Conservation (phyloP, 1,140 invertebrate genomes). For the Apis mellifera region DNA sequence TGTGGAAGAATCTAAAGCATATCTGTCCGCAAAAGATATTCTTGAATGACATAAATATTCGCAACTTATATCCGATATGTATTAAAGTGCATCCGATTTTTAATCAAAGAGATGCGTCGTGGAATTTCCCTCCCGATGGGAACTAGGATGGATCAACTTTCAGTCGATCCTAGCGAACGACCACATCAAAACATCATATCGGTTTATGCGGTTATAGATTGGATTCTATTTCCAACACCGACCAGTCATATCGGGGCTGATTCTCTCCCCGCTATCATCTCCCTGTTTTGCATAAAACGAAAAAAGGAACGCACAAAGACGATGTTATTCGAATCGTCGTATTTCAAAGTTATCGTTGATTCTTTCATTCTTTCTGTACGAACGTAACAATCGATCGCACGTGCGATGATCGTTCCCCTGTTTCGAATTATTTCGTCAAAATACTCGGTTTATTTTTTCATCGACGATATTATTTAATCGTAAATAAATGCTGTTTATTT, state of each 20-base stretch:
- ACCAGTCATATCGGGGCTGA: neutral
- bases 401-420: neutral
- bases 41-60: neutral
- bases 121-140: neutral
- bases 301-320: constrained; percentile 16
- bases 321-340: neutral
- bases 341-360: constrained; percentile 2
- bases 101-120: constrained; percentile 39
- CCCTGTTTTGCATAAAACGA: constrained; percentile 28
- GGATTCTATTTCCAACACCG: constrained; percentile 32
- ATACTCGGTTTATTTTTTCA: constrained; percentile 19
- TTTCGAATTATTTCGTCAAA: constrained; percentile 1
- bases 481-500: constrained; percentile 30
- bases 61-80: neutral
- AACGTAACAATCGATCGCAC: neutral
- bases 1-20: neutral
- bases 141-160: constrained; percentile 12
- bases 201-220: constrained; percentile 43
- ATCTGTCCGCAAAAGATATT: neutral
- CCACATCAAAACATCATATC: constrained; percentile 30
- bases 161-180: constrained; percentile 25
- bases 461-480: neutral
- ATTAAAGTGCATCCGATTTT: constrained; percentile 15
- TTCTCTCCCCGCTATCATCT: neutral
- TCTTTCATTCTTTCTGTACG: neutral